A percentile compares a stretch with the other conserved stretches of the same genome.
Conservation (phyloP, 2,113 vertebrate genomes). For the Antechinus stuartii region DNA sequence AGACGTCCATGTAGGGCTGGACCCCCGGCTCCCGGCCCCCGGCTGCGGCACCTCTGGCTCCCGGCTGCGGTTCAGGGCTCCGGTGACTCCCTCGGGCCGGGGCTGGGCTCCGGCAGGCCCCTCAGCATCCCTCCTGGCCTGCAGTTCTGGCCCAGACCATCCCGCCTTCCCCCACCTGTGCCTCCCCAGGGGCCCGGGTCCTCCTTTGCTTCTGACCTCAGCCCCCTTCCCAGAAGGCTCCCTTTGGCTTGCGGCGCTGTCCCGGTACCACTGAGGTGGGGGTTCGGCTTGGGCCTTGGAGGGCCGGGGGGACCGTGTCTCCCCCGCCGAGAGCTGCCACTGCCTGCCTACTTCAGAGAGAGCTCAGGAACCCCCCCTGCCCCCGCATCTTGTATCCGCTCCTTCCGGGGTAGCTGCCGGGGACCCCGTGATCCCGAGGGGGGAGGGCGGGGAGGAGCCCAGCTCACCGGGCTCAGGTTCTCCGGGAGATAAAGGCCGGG, state of each 20-base stretch:
- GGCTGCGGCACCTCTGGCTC: too few species aligned
- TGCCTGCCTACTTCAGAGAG: slow-evolving; percentile 3
- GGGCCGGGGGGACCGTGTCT: background rate
- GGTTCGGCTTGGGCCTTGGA: background rate
- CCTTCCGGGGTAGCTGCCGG: background rate
- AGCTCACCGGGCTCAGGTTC: background rate
- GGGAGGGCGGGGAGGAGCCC: background rate
- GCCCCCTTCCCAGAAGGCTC: background rate
- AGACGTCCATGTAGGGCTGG: slow-evolving; percentile 84
- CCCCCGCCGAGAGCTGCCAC: background rate
- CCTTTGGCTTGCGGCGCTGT: background rate
- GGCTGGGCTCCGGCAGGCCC: background rate
- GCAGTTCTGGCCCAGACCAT: background rate
- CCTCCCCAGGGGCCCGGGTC: slow-evolving; percentile 7
- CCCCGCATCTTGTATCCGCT: background rate
- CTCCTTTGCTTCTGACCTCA: background rate
- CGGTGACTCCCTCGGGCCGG: background rate
- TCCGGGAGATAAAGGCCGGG: background rate
- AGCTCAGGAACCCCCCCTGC: background rate
- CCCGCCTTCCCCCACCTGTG: background rate
- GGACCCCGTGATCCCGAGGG: background rate
- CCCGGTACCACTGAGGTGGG: background rate
- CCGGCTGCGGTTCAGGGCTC: too few species aligned
- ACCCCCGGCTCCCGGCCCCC: background rate
- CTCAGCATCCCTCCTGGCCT: slow-evolving; percentile 27